These are phyloP conservation scores for Bergia puertoricense DNA, from an alignment of 92 coral and sea anemone species.

Conservation along the genomic window DNA sequence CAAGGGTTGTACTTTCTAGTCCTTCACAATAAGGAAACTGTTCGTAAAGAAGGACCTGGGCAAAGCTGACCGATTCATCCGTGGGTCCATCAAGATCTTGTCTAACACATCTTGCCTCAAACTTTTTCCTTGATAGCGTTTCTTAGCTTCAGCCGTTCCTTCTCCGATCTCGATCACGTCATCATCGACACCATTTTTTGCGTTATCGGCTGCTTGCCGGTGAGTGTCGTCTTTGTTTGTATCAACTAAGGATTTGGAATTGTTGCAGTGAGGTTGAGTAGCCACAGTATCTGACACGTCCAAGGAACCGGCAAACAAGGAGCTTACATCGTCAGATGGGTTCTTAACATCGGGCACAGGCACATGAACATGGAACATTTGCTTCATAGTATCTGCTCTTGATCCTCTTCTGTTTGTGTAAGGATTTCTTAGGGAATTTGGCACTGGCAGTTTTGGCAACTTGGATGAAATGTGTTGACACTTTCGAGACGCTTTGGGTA, in stretches of 20 bases:
- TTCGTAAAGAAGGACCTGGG: constrained; percentile 36
- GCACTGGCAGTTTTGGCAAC: not conserved
- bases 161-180: not conserved
- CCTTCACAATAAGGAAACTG: constrained; percentile 26
- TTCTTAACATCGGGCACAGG: constrained; percentile 1
- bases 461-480: not conserved
- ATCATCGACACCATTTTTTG: not conserved
- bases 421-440: not conserved
- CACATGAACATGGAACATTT: not conserved
- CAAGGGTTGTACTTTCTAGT: constrained; percentile 33
- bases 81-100: not conserved
- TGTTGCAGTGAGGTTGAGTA: not conserved
- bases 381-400: not conserved
- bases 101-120: not conserved
- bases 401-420: not conserved
- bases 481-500: not conserved
- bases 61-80: constrained; percentile 8
- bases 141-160: not conserved
- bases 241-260: not conserved
- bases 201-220: not conserved
- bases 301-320: constrained; percentile 10
- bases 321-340: not conserved
- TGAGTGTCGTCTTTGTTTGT: not conserved
- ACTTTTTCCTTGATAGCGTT: not conserved
- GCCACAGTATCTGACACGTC: not conserved